phyloP scores from a whole-genome alignment of 2,113 vertebrate genomes.

The Triplophysa rosa region DNA sequence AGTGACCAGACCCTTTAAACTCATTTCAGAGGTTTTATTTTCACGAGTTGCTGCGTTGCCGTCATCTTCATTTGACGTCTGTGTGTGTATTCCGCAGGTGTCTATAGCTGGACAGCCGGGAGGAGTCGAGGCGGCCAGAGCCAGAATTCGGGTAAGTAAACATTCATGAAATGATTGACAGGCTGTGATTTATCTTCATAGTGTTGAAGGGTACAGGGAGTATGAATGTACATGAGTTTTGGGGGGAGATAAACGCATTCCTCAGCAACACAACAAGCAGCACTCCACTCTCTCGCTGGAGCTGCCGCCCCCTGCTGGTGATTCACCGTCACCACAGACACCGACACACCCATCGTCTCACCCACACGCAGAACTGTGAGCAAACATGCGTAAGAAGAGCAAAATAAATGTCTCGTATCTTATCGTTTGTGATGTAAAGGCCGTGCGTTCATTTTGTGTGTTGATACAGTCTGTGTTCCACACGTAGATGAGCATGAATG shows the following conservation, averaged over 20 bases:
- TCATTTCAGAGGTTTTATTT: background rate
- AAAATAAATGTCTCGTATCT: no score
- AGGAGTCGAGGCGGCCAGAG: conserved; percentile 86
- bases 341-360: background rate
- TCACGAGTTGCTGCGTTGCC: no score
- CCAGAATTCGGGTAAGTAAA: conserved; percentile 84
- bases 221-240: background rate
- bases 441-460: no score
- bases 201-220: no score
- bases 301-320: conserved; percentile 43
- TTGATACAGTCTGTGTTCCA: no score
- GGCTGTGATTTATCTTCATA: conserved; percentile 27
- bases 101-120: conserved; percentile 88
- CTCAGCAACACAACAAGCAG: background rate
- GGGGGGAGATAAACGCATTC: conserved; percentile 1
- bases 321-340: background rate
- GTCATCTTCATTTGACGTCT: conserved; percentile 1
- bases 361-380: background rate
- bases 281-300: background rate
- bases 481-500: no score
- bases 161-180: background rate
- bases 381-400: no score
- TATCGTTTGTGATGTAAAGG: no score
- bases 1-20: no score
- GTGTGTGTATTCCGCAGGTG: conserved; percentile 68